These are phyloP conservation scores for Drymonia ruficornis DNA, from an alignment of 2,888 invertebrate species.

Conservation along the genomic window DNA sequence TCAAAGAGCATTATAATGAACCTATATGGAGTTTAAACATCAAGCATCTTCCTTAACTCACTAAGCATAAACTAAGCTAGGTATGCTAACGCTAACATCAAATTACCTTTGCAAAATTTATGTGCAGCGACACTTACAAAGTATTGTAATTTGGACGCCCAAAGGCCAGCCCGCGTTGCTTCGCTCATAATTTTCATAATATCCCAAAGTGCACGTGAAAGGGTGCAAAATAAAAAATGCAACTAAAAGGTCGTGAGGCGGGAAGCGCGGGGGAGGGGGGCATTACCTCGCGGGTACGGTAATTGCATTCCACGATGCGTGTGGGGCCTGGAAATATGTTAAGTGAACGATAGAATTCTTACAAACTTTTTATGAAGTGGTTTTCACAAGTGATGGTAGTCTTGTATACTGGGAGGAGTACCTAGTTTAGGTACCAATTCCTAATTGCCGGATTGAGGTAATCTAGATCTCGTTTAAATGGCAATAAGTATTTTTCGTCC, in stretches of 20 bases:
- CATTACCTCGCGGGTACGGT: slow-evolving; percentile 15
- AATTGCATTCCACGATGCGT: slow-evolving; percentile 36
- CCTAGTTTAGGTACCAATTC: too few relatives aligned
- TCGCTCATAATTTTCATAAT: slow-evolving; percentile 23
- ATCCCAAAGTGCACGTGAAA: slow-evolving; percentile 14
- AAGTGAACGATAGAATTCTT: too few relatives aligned
- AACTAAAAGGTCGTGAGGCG: slow-evolving; percentile 16
- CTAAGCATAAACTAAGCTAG: too few relatives aligned
- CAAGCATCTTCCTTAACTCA: too few relatives aligned
- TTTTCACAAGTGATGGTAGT: too few relatives aligned
- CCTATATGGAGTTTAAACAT: too few relatives aligned
- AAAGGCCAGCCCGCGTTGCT: background rate
- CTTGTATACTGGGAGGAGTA: too few relatives aligned
- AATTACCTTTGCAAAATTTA: background rate
- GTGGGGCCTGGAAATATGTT: slow-evolving; percentile 10
- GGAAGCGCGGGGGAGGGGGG: slow-evolving; percentile 8
- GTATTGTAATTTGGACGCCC: background rate
- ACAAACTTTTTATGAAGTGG: too few relatives aligned
- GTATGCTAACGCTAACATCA: background rate
- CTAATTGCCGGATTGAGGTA: too few relatives aligned
- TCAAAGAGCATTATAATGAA: too few relatives aligned
- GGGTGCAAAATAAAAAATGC: slow-evolving; percentile 28
- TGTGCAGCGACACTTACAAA: background rate
- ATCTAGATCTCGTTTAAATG: too few relatives aligned
- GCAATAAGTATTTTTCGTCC: too few relatives aligned